Evolutionary conservation across 2,113 vertebrate genomes (phyloP), one percentile per base, ranked within the genome.

Genomic region (Apodemus sylvaticus): DNA sequence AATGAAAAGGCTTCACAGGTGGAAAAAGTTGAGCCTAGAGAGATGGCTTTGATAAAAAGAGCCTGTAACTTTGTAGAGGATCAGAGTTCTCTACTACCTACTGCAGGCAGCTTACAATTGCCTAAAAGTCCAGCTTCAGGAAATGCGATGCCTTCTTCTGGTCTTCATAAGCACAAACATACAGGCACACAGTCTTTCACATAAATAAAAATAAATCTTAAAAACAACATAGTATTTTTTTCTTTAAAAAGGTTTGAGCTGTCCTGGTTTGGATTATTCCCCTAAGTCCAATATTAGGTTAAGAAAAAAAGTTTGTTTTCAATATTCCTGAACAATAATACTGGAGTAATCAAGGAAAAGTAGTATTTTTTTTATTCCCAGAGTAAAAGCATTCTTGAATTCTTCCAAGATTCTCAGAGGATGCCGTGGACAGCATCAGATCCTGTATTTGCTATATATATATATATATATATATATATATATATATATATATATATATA

Each of bases 231-330:
- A 17, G 42, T n/a, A 42, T 76, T 7, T 81, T 55, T n/a, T 34
- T 82, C 58, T 58, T 58, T 82, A 39, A 83, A 62, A 62, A 17
- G 4, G 24, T 83, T 42, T 62, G 13, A 62, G 20, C 10, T 16
- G 6, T 24, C n/a, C 58, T 14, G 4, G 4, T n/a, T 39, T 48
- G 66, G 3, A 77, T 89, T 86, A 68, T 45, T 90, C 73, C 70
- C 31, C 4, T 64, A 76, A 77, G 16, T 86, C n/a, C 78, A 93
- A 73, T 94, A 51, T 26, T 68, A 86, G 39, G 7, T 86, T 62
- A 82, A 74, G 36, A 31, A 85, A 87, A 92, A 62, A 16, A 86
- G 16, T 73, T 64, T n/a, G 7, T 91, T 60, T 91, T 13, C 81
- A 51, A 45, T 31, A 5, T 82, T 51, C 39, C 48, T 93, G 36